phyloP scores from a whole-genome alignment of 2,888 invertebrate species.

The Capitulum mitella region DNA sequence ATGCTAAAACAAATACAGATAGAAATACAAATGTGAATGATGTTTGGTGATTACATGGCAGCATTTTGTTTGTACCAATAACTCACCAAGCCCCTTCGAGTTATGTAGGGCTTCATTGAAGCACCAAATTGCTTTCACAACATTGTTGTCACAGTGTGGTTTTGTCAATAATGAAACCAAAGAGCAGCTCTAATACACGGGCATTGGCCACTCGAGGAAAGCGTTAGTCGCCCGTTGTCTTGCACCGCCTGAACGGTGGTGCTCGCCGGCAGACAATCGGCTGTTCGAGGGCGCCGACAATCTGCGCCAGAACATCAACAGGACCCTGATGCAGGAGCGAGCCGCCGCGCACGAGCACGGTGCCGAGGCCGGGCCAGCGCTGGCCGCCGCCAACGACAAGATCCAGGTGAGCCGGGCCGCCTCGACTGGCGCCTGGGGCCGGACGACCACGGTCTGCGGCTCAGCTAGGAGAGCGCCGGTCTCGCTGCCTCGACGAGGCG shows the following conservation, averaged over 20 bases:
- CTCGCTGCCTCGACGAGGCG: too few species aligned
- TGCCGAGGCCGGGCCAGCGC: background rate
- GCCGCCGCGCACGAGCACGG: background rate
- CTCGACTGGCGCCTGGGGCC: too few species aligned
- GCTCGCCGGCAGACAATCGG: background rate
- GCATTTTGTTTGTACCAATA: too few species aligned
- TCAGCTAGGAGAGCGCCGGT: too few species aligned
- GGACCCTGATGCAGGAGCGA: background rate
- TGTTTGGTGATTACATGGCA: too few species aligned
- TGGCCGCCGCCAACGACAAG: slow-evolving; percentile 10
- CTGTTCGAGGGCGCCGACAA: background rate
- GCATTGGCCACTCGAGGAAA: background rate
- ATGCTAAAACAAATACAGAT: too few species aligned
- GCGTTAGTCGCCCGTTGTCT: background rate
- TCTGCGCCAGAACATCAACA: background rate
- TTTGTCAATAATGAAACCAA: background rate
- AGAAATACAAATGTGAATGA: too few species aligned
- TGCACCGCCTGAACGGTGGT: background rate
- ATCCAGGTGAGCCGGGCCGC: background rate
- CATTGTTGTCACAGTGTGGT: background rate
- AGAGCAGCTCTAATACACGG: background rate
- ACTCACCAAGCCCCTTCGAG: too few species aligned
- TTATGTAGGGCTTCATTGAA: too few species aligned
- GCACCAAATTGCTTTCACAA: background rate
- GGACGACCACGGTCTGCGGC: background rate